Evolutionary conservation across 1,140 invertebrate species (phyloP).

Genomic region (Cheumatopsyche charites): DNA sequence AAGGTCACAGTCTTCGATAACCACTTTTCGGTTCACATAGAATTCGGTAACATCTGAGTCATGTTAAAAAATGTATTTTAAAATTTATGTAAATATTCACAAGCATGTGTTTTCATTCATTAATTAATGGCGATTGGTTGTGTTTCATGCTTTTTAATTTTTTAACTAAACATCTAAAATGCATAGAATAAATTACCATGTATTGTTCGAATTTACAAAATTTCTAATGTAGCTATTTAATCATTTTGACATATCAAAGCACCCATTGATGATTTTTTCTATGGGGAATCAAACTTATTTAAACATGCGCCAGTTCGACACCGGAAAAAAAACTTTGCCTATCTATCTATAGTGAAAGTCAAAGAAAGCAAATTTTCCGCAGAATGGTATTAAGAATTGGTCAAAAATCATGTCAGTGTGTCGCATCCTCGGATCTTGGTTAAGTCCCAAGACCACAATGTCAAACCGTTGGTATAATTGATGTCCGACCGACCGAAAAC

Average conservation of each 20-base stretch:
- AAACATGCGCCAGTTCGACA: background rate
- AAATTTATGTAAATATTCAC: too few relatives aligned
- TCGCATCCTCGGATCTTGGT: background rate
- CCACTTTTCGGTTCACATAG: too few relatives aligned
- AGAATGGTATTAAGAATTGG: background rate
- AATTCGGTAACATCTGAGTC: too few relatives aligned
- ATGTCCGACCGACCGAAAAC: background rate
- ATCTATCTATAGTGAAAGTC: background rate
- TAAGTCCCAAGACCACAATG: background rate
- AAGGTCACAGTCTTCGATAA: too few relatives aligned
- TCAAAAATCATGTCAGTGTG: slow-evolving; percentile 17
- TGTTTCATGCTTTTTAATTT: too few relatives aligned
- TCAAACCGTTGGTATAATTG: background rate
- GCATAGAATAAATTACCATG: too few relatives aligned
- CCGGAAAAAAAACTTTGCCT: slow-evolving; percentile 5
- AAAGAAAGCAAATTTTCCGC: background rate
- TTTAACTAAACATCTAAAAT: too few relatives aligned
- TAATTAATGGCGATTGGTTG: too few relatives aligned
- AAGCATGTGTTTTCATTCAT: too few relatives aligned
- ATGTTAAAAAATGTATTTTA: too few relatives aligned
- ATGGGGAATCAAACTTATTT: background rate
- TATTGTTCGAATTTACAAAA: too few relatives aligned
- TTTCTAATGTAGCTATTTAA: too few relatives aligned
- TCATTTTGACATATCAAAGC: background rate
- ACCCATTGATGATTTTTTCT: background rate